A percentile compares a stretch with the other conserved stretches of the same genome.
Conservation (phyloP, 2,113 vertebrate species). For the Caloenas nicobarica region DNA sequence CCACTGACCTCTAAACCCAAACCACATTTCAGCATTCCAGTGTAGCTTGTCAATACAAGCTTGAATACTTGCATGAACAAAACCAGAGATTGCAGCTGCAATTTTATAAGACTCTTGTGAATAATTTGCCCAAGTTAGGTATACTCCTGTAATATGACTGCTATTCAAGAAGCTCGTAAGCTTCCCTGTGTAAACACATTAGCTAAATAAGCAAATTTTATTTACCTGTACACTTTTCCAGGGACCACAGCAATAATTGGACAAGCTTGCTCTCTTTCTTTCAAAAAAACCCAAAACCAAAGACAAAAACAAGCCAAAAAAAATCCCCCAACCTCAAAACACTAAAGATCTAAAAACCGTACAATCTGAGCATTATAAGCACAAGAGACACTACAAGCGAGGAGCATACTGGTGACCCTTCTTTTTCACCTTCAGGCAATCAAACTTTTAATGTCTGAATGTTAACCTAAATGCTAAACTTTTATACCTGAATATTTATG, state of each 20-base stretch:
- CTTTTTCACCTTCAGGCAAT: background rate
- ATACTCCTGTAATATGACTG: background rate
- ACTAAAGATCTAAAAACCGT: background rate
- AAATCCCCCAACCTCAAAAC: background rate
- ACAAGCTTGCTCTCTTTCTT: background rate
- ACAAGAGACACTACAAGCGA: background rate
- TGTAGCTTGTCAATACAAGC: background rate
- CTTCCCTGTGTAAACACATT: background rate
- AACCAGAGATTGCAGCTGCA: background rate
- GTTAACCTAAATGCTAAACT: background rate
- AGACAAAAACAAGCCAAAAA: background rate
- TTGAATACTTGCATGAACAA: background rate
- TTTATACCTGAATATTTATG: background rate
- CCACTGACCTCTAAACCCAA: background rate
- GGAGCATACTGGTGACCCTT: background rate
- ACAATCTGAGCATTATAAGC: background rate
- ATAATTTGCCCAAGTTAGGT: background rate
- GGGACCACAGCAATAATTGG: background rate
- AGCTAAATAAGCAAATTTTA: background rate
- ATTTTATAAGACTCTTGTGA: background rate
- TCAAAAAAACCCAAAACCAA: background rate
- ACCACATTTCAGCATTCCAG: background rate
- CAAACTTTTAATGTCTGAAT: background rate
- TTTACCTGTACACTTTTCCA: background rate
- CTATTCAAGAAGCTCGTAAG: background rate